phyloP scores from a whole-genome alignment of 2,888 invertebrate species.

The Spisula solida region DNA sequence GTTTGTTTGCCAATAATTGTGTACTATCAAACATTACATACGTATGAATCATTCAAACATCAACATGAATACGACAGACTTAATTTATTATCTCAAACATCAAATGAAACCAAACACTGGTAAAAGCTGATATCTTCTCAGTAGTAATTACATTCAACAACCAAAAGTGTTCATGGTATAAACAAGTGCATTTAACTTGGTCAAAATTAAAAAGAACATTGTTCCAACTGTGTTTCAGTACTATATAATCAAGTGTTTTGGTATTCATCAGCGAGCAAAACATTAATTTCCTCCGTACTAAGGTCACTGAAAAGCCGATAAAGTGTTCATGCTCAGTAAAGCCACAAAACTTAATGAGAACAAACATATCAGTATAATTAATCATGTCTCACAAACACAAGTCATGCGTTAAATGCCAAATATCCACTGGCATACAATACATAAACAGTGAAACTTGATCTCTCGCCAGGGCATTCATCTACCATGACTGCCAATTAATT shows the following conservation, averaged over 20 bases:
- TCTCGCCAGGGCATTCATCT: conserved; percentile 37
- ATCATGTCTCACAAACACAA: conserved; percentile 57
- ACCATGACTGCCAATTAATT: conserved; percentile 56
- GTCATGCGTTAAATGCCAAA: conserved; percentile 68
- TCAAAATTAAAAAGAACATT: conserved; percentile 17
- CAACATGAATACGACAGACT: not conserved
- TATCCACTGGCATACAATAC: conserved; percentile 31
- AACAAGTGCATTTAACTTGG: not conserved
- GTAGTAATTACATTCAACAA: not conserved
- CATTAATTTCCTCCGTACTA: conserved; percentile 17
- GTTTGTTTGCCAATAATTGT: not conserved
- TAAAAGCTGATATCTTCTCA: not conserved
- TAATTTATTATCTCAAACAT: not conserved
- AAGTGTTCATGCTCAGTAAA: conserved; percentile 50
- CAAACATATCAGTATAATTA: conserved; percentile 62
- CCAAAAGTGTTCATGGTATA: not conserved
- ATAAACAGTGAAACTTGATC: conserved; percentile 48
- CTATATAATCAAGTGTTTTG: conserved; percentile 1
- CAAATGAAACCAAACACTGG: not conserved
- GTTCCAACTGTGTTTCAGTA: not conserved
- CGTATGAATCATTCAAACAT: not conserved
- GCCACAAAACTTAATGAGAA: conserved; percentile 49
- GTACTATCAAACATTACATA: not conserved
- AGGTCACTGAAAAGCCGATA: conserved; percentile 38
- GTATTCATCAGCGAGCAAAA: conserved; percentile 2